A percentile compares a stretch with the other conserved stretches of the same genome.
Evolutionary conservation across 53 echinoderm and acorn worm species (phyloP).

Genomic region (Glandiceps talaboti): DNA sequence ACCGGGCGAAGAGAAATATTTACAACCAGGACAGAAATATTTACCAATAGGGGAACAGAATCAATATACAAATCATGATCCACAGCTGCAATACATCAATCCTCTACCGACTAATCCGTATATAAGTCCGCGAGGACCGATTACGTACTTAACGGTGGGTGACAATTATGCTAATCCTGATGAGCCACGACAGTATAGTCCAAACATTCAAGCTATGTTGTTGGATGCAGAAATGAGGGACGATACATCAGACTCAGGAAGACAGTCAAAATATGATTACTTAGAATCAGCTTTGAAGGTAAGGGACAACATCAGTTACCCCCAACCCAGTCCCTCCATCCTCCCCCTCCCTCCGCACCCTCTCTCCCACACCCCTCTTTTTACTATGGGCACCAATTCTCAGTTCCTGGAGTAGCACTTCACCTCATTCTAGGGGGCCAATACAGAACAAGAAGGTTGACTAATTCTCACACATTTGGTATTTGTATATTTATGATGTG

Average conservation of each 20-base stretch:
- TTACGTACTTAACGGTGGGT: background rate
- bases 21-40: background rate
- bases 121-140: background rate
- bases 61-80: background rate
- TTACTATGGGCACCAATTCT: too few relatives aligned
- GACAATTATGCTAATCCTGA: background rate
- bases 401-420: too few relatives aligned
- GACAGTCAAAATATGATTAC: background rate
- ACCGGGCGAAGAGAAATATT: background rate
- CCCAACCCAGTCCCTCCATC: too few relatives aligned
- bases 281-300: background rate
- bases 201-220: background rate
- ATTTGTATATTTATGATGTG: too few relatives aligned
- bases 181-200: background rate
- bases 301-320: too few relatives aligned
- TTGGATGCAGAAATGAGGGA: background rate
- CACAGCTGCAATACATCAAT: background rate
- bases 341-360: too few relatives aligned
- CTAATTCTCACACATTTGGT: too few relatives aligned
- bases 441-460: too few relatives aligned
- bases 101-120: background rate
- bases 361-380: too few relatives aligned
- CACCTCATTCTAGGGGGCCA: too few relatives aligned
- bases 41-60: background rate
- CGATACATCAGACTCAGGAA: background rate